Evolutionary conservation across 2,113 vertebrate species (phyloP).

Genomic region (Alligator mississippiensis): DNA sequence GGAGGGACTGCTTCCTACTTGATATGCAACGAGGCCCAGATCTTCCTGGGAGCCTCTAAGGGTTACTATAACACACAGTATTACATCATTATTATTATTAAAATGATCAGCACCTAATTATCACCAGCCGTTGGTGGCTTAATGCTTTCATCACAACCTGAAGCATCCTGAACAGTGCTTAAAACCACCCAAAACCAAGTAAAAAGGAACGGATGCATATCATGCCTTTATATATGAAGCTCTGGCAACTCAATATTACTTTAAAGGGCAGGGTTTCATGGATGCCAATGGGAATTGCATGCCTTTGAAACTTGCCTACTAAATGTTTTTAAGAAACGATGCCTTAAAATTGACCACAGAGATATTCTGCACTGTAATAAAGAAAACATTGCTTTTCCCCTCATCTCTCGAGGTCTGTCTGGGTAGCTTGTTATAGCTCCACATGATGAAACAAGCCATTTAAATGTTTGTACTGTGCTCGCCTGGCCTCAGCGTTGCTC

Average conservation of each 20-base stretch:
- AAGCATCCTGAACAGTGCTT: constrained; percentile 29
- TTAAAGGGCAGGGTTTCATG: background rate
- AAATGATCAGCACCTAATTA: constrained; percentile 46
- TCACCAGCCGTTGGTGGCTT: background rate
- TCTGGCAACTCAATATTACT: background rate
- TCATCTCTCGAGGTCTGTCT: constrained; percentile 6
- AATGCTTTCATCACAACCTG: background rate
- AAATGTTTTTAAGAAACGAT: background rate
- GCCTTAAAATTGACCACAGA: constrained; percentile 25
- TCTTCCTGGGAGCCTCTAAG: background rate
- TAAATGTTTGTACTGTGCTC: background rate
- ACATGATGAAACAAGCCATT: background rate
- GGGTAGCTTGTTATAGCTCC: background rate
- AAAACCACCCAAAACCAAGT: background rate
- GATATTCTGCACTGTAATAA: constrained; percentile 12
- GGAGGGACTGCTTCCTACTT: constrained; percentile 17
- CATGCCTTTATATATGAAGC: background rate
- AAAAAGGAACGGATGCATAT: background rate
- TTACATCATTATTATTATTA: constrained; percentile 20
- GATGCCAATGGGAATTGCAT: fast-evolving
- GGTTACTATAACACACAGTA: background rate
- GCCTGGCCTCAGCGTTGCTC: background rate
- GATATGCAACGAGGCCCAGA: background rate
- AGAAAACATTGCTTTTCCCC: background rate
- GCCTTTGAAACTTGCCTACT: background rate